Percentiles rank a stretch among this genome's conserved stretches.
Evolutionary conservation across 2,888 invertebrate genomes (phyloP).

Genomic region (Eristalis pertinax): DNA sequence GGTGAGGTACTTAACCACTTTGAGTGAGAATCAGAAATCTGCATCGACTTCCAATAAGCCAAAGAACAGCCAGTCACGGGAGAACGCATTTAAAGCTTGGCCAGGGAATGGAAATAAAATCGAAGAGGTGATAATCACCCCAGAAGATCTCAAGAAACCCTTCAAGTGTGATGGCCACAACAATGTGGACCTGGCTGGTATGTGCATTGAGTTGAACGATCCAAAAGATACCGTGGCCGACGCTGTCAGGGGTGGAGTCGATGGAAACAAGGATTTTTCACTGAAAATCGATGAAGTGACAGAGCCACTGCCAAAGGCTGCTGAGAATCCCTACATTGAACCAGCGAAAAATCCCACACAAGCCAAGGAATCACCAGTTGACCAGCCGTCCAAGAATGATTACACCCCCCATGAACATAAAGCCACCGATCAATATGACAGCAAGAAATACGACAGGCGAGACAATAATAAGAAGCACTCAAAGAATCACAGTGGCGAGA

Average conservation of each 20-base stretch:
- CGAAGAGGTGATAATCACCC: constrained; percentile 75
- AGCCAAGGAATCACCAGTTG: not conserved
- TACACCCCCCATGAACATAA: constrained; percentile 49
- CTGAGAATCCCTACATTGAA: constrained; percentile 36
- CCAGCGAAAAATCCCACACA: not conserved
- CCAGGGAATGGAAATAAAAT: constrained; percentile 75
- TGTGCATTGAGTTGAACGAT: constrained; percentile 75
- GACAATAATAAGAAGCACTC: constrained; percentile 47
- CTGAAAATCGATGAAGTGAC: constrained; percentile 29
- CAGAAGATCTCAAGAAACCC: constrained; percentile 75
- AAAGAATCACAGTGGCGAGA: constrained; percentile 41
- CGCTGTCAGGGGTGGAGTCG: constrained; percentile 13
- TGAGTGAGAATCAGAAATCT: constrained; percentile 61
- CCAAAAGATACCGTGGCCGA: constrained; percentile 21
- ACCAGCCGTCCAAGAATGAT: not conserved
- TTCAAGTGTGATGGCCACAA: constrained; percentile 76
- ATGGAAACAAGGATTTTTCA: constrained; percentile 18
- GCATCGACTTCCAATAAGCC: constrained; percentile 13
- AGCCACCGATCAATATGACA: constrained; percentile 23
- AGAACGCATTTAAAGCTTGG: constrained; percentile 77
- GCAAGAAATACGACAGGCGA: constrained; percentile 43
- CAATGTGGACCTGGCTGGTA: constrained; percentile 76
- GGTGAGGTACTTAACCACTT: constrained; percentile 76
- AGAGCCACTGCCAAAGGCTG: constrained; percentile 14
- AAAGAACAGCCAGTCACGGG: constrained; percentile 40